Percentiles rank a stretch among this genome's conserved stretches.
These are phyloP conservation scores for Oscheius sp. DNA, from an alignment of 2,888 invertebrate genomes.

Conservation along the genomic window DNA sequence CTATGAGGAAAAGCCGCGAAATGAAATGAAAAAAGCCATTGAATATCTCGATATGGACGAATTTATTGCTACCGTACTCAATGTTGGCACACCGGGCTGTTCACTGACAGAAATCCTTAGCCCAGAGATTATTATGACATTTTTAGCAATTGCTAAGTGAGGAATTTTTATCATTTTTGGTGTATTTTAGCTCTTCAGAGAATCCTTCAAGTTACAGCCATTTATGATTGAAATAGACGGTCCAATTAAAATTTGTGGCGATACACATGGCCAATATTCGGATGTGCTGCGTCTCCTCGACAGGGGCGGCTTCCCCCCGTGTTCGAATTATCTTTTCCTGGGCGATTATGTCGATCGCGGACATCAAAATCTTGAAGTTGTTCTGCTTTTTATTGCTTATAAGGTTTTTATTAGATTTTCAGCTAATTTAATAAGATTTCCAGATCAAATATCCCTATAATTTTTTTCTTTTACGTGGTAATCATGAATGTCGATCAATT, in stretches of 20 bases:
- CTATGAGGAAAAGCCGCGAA: neutral
- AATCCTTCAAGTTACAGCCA: constrained; percentile 1
- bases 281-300: constrained; percentile 61
- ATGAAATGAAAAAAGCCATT: neutral
- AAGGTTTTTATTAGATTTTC: constrained; percentile 35
- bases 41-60: constrained; percentile 45
- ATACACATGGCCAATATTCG: constrained; percentile 31
- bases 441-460: constrained; percentile 22
- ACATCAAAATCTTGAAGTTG: constrained; percentile 59
- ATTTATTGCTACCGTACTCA: constrained; percentile 49
- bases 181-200: no score
- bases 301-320: constrained; percentile 62
- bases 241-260: constrained; percentile 25
- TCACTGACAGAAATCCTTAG: constrained; percentile 23
- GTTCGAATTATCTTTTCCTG: constrained; percentile 64
- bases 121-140: neutral
- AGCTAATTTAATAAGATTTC: neutral
- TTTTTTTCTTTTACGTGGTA: constrained; percentile 20
- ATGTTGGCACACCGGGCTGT: constrained; percentile 51
- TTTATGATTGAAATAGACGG: constrained; percentile 13
- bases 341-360: constrained; percentile 68
- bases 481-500: constrained; percentile 25
- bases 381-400: constrained; percentile 60
- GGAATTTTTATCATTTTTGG: neutral
- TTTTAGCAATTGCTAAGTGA: neutral